These are phyloP conservation scores for Asarcornis scutulata DNA, from an alignment of 2,113 vertebrate species.

Conservation along the genomic window DNA sequence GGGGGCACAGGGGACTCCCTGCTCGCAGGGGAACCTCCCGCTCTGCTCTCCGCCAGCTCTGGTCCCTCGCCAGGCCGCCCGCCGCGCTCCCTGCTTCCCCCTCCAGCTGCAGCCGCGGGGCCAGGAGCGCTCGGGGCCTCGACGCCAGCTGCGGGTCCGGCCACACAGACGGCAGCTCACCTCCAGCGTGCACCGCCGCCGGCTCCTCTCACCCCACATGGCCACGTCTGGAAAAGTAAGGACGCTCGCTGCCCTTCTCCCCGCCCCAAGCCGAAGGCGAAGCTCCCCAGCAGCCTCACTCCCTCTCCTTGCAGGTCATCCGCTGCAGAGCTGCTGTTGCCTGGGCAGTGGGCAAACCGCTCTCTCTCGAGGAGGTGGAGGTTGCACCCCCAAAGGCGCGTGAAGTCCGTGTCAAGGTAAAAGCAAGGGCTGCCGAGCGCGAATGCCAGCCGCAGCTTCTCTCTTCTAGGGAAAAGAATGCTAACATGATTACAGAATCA, in stretches of 20 bases:
- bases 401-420: no score
- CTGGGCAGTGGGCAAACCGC: no score
- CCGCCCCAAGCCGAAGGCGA: no score
- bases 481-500: no score
- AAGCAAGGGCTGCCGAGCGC: no score
- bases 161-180: neutral
- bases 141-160: accelerated
- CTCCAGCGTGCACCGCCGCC: neutral
- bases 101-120: accelerated
- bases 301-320: no score
- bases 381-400: no score
- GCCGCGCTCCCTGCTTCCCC: neutral
- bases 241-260: accelerated
- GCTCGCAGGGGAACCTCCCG: accelerated
- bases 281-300: no score
- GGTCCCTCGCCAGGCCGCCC: accelerated
- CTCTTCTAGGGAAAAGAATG: no score
- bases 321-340: no score
- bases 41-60: neutral
- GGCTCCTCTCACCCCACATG: conserved; percentile 26
- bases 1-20: neutral
- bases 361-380: no score
- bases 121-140: neutral
- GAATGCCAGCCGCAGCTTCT: no score
- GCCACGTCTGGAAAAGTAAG: conserved; percentile 64